phyloP scores from a whole-genome alignment of 2,888 invertebrate species.

The Saturnia pavonia region DNA sequence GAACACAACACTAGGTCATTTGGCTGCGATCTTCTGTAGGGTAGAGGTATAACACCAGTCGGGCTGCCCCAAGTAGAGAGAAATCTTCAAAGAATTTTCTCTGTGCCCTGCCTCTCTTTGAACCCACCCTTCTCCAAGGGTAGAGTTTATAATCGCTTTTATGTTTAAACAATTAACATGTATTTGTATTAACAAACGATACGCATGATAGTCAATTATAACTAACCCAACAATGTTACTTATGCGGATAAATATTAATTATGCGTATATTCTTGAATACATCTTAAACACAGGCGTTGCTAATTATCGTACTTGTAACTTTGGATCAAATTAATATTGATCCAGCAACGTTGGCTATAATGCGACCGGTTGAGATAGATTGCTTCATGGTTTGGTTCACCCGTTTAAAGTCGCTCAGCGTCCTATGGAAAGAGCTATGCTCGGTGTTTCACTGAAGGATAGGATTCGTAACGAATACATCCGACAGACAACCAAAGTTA shows the following conservation, averaged over 20 bases:
- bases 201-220: background rate
- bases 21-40: no score
- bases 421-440: no score
- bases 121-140: no score
- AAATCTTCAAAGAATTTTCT: no score
- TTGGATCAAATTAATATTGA: constrained; percentile 34
- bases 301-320: constrained; percentile 37
- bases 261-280: background rate
- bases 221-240: background rate
- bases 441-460: no score
- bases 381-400: background rate
- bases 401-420: no score
- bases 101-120: no score
- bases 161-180: background rate
- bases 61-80: no score
- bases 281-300: constrained; percentile 29
- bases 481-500: no score
- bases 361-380: background rate
- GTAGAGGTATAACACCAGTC: no score
- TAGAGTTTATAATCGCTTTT: background rate
- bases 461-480: no score
- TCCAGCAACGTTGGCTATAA: constrained; percentile 17
- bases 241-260: constrained; percentile 11
- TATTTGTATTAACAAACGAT: background rate
- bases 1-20: no score